phyloP scores from a whole-genome alignment of 2,888 invertebrate genomes.

The Xiphydria camelus region DNA sequence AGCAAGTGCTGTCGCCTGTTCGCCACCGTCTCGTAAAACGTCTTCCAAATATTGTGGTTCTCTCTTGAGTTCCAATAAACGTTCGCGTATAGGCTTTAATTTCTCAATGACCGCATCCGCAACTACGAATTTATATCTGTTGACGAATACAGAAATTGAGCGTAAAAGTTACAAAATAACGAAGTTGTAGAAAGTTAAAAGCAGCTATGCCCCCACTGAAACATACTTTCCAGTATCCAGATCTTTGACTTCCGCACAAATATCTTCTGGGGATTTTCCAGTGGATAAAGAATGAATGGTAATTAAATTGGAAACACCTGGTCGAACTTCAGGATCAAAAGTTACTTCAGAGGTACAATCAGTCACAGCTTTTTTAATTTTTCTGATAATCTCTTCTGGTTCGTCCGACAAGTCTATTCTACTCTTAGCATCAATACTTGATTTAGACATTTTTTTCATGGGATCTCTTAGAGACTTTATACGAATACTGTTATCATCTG shows the following conservation, averaged over 20 bases:
- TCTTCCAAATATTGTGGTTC: conserved; percentile 68
- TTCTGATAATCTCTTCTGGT: conserved; percentile 69
- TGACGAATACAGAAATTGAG: background rate
- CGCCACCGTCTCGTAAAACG: conserved; percentile 67
- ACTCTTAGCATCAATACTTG: conserved; percentile 76
- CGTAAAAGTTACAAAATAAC: background rate
- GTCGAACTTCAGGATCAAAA: conserved; percentile 76
- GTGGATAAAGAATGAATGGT: conserved; percentile 78
- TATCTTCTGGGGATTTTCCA: conserved; percentile 68
- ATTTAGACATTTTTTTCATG: conserved; percentile 96
- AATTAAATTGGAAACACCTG: conserved; percentile 90
- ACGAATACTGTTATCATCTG: conserved; percentile 64
- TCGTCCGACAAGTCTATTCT: conserved; percentile 80
- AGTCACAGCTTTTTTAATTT: conserved; percentile 86
- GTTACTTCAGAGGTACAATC: conserved; percentile 84
- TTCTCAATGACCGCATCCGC: conserved; percentile 74
- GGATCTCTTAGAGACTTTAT: conserved; percentile 87
- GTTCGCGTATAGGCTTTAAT: conserved; percentile 70
- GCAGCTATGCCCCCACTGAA: no score
- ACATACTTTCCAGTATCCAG: conserved; percentile 75
- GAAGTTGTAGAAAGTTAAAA: background rate
- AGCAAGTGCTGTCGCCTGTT: conserved; percentile 67
- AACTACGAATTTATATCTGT: conserved; percentile 71
- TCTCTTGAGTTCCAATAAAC: conserved; percentile 63
- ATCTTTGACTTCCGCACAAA: conserved; percentile 67